Base-by-base conservation (phyloP, 2,797 vertebrate species). In the Margarornis squamiger region DNA sequence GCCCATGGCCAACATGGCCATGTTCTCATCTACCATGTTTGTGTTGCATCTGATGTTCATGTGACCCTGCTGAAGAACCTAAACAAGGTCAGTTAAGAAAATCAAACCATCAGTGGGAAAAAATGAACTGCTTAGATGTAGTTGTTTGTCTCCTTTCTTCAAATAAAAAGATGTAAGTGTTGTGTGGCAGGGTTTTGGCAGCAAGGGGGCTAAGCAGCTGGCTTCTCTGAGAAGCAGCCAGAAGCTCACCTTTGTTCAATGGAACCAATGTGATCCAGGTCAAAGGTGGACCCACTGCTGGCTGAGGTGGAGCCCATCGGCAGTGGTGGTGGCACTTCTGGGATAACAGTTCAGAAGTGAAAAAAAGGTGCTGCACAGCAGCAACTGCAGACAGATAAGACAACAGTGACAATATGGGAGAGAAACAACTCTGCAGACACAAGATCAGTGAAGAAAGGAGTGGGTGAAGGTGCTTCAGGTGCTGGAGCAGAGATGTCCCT, bases 201-300 rank as follows among this genome's bases (percentile, higher is more conserved):
- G 17, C 6, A 12, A 8, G 1, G 6, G 8, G 17, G 12, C 26
- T 73, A 26, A 30, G 34, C 43, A 19, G 8, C 4, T 41, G n/a
- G 13, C 14, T 83, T 74, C 21, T 54, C 18, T 65, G 14, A 65
- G 39, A 66, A 88, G 16, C 6, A 68, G 7, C 27, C 23, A 52
- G 61, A 52, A 74, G 14, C 9, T 61, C 66, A 45, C 46, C 12
- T 27, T 7, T 29, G 6, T 57, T 7, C 2, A 4, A 0, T 3
- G 41, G 4, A 61, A 48, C 17, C n/a, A 51, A 30, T 61, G 6
- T 3, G 19, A 55, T 23, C 3, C 0, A 0, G 14, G 8, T 52
- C 52, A 51, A 21, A 80, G 76, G n/a, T 7, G 20, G 19, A 24
- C 45, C 13, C 45, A 45, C n/a, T 21, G 7, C 52, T 34, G 61